Base-by-base conservation (phyloP, 30 jellyfish, hydroid and myxozoan genomes). In the Turritopsis dohrnii region DNA sequence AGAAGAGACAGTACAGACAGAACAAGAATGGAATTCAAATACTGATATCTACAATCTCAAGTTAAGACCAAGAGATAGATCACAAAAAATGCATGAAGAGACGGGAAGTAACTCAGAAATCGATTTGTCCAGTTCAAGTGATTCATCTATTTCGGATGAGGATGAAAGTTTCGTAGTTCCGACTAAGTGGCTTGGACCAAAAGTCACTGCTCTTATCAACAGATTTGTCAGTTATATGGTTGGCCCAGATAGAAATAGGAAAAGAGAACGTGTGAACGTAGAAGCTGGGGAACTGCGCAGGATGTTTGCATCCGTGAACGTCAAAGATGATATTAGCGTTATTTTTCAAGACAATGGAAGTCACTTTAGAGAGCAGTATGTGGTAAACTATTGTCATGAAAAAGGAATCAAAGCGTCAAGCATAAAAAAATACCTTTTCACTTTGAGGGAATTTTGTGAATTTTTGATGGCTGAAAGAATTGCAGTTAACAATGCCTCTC, bases 231-330 rank as follows among this genome's bases (percentile, higher is more conserved):
- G 30, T 23, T 69, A 69, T 69, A 69, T 69, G 77, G 8, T 69
- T 69, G 77, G 77, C 30, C 77, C 77, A n/a, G 77, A 69, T 69
- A 23, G 77, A 23, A n/a, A n/a, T n/a, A n/a, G n/a, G n/a, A 69
- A 69, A n/a, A 27, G 30, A 69, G 77, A 23, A n/a, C 30, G 31
- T n/a, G 30, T 69, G 77, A n/a, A 69, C 77, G 77, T 69, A 69
- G 30, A n/a, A 1, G 77, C 77, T 69, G 77, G 77, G 30, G 77
- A 69, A n/a, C 4, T 69, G 28, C 77, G 77, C 28, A 23, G 77
- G 28, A 69, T 69, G 28, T 69, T 69, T 69, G 31, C 31, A 27
- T 23, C 77, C 30, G 30, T 69, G 30, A 69, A 69, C 30, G 77
- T 69, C 30, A 69, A 69, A 69, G 77, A 69, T 69, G 77, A 69